phyloP scores from a whole-genome alignment of 2,888 invertebrate genomes.

The Drosophila rubida region DNA sequence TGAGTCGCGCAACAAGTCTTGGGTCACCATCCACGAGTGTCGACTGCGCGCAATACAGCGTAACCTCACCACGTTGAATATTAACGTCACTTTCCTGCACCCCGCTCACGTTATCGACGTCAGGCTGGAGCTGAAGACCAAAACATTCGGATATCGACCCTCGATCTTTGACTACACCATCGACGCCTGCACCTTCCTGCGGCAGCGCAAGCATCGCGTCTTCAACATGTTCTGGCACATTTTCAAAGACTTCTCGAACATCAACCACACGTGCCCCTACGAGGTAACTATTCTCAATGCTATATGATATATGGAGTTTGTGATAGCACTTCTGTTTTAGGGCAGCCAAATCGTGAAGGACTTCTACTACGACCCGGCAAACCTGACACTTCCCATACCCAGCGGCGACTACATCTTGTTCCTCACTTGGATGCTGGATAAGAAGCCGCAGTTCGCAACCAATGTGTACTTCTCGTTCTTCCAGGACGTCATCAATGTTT shows the following conservation, averaged over 20 bases:
- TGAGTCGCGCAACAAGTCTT: constrained; percentile 28
- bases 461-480: constrained; percentile 14
- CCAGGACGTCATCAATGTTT: constrained; percentile 11
- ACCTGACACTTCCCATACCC: constrained; percentile 28
- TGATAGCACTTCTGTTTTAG: constrained; percentile 22
- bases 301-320: no score
- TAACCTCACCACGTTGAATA: constrained; percentile 12
- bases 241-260: constrained; percentile 1
- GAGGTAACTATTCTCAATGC: constrained; percentile 15
- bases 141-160: constrained; percentile 38
- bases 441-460: constrained; percentile 1
- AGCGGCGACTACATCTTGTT: constrained; percentile 23
- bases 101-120: not conserved
- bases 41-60: constrained; percentile 36
- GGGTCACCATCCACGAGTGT: constrained; percentile 22
- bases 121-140: constrained; percentile 14
- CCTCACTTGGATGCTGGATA: constrained; percentile 9
- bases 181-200: constrained; percentile 22
- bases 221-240: constrained; percentile 13
- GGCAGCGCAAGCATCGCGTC: constrained; percentile 1
- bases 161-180: constrained; percentile 26
- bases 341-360: constrained; percentile 16
- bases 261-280: constrained; percentile 48
- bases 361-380: constrained; percentile 21
- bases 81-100: not conserved